A percentile compares a stretch with the other conserved stretches of the same genome.
These are phyloP conservation scores for Antheraea mylitta DNA, from an alignment of 1,140 invertebrate species.

Conservation along the genomic window DNA sequence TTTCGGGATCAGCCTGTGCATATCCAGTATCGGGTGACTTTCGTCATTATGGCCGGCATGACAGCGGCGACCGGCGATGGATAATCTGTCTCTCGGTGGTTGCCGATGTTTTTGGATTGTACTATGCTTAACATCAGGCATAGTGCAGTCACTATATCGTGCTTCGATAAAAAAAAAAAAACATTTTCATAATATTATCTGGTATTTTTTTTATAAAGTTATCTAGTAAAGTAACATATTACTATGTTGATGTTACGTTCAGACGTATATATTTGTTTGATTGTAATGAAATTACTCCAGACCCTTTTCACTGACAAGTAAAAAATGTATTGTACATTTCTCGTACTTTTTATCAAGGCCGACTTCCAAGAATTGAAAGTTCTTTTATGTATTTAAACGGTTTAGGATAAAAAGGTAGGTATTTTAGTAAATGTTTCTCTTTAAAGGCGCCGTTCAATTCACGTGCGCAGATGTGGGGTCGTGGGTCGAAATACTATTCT, in stretches of 20 bases:
- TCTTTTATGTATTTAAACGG: conserved; percentile 17
- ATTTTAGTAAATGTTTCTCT: conserved; percentile 19
- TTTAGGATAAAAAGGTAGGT: conserved; percentile 17
- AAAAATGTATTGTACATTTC: not conserved
- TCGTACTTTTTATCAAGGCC: not conserved
- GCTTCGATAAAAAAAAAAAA: too few relatives aligned
- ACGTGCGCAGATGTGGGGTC: conserved; percentile 29
- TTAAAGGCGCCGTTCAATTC: conserved; percentile 32
- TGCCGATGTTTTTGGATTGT: too few relatives aligned
- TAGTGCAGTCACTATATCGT: too few relatives aligned
- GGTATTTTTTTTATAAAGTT: too few relatives aligned
- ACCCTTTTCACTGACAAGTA: not conserved
- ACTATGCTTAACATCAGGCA: too few relatives aligned
- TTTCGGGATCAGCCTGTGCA: too few relatives aligned
- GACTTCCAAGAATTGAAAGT: conserved; percentile 3
- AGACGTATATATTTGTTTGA: not conserved
- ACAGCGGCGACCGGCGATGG: too few relatives aligned
- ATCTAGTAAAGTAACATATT: too few relatives aligned
- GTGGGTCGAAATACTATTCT: conserved; percentile 25
- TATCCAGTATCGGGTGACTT: too few relatives aligned
- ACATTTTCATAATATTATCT: too few relatives aligned
- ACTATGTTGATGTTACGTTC: not conserved
- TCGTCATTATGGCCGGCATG: too few relatives aligned
- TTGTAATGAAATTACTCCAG: not conserved
- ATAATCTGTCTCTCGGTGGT: too few relatives aligned